phyloP scores from a whole-genome alignment of 2,888 invertebrate species.

The Cecidostiba fungosa region DNA sequence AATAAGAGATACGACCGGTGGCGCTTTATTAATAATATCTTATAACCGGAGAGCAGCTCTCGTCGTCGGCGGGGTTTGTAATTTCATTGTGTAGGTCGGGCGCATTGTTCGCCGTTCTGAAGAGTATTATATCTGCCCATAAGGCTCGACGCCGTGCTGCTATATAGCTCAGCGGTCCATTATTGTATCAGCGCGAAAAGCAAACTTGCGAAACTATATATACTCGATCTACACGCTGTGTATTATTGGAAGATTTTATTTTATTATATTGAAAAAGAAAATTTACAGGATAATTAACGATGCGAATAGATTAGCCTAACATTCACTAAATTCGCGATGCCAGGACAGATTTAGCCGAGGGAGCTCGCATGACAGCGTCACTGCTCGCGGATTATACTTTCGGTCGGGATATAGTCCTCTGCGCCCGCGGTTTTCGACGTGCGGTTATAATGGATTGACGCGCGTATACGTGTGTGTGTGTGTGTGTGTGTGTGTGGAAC shows the following conservation, averaged over 20 bases:
- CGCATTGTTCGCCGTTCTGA: constrained; percentile 32
- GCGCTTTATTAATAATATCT: constrained; percentile 53
- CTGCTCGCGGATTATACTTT: not conserved
- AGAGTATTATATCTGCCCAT: constrained; percentile 11
- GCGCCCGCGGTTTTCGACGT: not conserved
- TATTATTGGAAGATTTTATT: not conserved
- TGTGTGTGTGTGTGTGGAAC: too few species aligned
- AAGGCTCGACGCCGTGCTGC: not conserved
- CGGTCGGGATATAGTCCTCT: not conserved
- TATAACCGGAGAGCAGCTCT: not conserved
- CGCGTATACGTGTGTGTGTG: too few species aligned
- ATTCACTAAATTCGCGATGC: not conserved
- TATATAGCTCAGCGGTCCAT: not conserved
- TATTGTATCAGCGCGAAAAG: constrained; percentile 36
- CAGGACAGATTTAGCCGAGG: not conserved
- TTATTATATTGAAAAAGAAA: too few species aligned
- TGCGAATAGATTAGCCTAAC: not conserved
- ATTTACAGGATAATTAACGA: not conserved
- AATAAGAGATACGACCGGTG: not conserved
- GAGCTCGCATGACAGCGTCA: too few species aligned
- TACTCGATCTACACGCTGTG: too few species aligned
- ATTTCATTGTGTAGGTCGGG: constrained; percentile 37
- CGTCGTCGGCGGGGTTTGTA: constrained; percentile 27
- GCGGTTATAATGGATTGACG: not conserved
- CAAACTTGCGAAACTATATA: constrained; percentile 24